Evolutionary conservation across 1,140 invertebrate genomes (phyloP).

Genomic region (Drosophila mojavensis): DNA sequence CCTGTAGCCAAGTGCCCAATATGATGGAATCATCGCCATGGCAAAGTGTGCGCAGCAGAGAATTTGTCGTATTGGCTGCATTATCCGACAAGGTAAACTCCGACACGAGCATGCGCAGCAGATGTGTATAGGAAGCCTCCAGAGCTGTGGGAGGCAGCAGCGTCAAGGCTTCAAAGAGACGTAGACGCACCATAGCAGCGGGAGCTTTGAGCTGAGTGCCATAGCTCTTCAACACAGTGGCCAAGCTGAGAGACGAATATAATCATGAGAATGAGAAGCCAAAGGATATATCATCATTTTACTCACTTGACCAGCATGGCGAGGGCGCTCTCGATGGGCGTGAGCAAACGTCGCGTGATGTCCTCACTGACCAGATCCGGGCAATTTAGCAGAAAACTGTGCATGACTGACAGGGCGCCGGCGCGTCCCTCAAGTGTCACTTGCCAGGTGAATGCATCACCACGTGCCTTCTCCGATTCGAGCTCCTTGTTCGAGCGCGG

Average conservation of each 20-base stretch:
- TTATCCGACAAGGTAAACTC: constrained; percentile 98
- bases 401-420: constrained; percentile 97
- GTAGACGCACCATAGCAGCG: constrained; percentile 94
- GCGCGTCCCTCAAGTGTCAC: constrained; percentile 98
- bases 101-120: constrained; percentile 96
- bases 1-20: constrained; percentile 94
- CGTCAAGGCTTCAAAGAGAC: constrained; percentile 95
- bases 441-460: constrained; percentile 99
- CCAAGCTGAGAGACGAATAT: constrained; percentile 86
- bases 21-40: constrained; percentile 96
- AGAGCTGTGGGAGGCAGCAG: constrained; percentile 93
- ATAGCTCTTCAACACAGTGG: constrained; percentile 94
- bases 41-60: constrained; percentile 92
- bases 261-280: neutral
- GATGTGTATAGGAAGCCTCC: constrained; percentile 93
- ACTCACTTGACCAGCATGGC: constrained; percentile 96
- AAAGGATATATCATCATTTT: neutral
- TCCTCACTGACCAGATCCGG: constrained; percentile 96
- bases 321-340: constrained; percentile 96
- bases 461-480: constrained; percentile 97
- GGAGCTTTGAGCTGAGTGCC: constrained; percentile 97
- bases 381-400: constrained; percentile 96
- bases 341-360: constrained; percentile 92
- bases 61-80: constrained; percentile 96
- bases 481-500: constrained; percentile 97